Conservation (phyloP, 2,888 invertebrate species). For the Melolontha melolontha region DNA sequence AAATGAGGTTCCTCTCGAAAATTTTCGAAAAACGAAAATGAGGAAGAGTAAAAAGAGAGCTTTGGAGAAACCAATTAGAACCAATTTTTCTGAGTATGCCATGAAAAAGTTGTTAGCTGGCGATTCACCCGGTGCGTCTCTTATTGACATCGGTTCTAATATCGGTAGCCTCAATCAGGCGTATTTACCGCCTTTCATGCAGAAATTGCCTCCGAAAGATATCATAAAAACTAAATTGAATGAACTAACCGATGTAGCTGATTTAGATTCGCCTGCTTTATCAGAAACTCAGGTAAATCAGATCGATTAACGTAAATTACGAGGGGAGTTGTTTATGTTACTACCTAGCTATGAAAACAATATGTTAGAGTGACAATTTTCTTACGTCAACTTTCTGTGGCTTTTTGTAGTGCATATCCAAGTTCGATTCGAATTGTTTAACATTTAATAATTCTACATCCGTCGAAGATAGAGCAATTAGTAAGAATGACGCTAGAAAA, state of each 20-base stretch:
- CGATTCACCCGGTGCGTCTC: conserved; percentile 55
- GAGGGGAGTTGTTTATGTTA: not conserved
- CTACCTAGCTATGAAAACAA: no score
- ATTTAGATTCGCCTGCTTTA: conserved; percentile 72
- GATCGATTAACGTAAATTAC: conserved; percentile 54
- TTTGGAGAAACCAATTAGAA: conserved; percentile 58
- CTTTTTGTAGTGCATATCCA: no score
- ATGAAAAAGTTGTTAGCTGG: conserved; percentile 56
- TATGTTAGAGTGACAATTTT: no score
- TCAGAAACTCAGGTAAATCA: conserved; percentile 73
- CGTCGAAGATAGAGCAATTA: no score
- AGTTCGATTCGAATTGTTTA: no score
- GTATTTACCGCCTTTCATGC: conserved; percentile 55
- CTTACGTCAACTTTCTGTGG: no score
- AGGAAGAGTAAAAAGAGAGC: conserved; percentile 58
- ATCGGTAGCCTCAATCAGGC: conserved; percentile 59
- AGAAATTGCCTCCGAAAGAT: conserved; percentile 51
- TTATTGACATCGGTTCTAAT: conserved; percentile 59
- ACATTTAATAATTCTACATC: no score
- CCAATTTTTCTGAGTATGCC: conserved; percentile 53
- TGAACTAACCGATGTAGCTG: conserved; percentile 55
- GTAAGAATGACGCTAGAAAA: no score
- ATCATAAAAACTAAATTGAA: conserved; percentile 49
- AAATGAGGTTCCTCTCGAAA: conserved; percentile 58
- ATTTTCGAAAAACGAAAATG: conserved; percentile 57